A percentile compares a stretch with the other conserved stretches of the same genome.
Conservation (phyloP, 2,113 vertebrate genomes). For the Macquaria ambigua region DNA sequence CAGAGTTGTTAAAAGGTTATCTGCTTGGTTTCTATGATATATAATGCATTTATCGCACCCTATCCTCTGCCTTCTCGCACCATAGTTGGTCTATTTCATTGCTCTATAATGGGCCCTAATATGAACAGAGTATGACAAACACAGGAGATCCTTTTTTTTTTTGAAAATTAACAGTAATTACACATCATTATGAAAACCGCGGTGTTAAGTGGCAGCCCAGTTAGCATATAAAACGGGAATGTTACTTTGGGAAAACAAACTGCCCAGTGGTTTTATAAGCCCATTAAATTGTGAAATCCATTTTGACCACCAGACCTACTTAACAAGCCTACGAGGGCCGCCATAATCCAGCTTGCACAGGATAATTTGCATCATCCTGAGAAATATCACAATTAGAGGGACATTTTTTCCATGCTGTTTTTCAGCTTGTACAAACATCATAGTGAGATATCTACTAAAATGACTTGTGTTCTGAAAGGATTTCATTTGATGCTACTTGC, state of each 20-base stretch:
- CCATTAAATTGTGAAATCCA: constrained; percentile 76
- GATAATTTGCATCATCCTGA: constrained; percentile 42
- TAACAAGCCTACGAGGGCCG: constrained; percentile 51
- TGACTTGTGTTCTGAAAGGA: background rate
- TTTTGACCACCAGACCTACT: constrained; percentile 66
- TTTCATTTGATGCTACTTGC: background rate
- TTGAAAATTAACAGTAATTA: constrained; percentile 64
- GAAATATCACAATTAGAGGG: constrained; percentile 17
- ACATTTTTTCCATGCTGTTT: background rate
- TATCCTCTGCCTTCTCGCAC: background rate
- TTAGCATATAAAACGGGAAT: constrained; percentile 31
- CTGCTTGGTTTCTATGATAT: constrained; percentile 10
- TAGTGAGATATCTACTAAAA: background rate
- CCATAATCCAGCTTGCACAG: constrained; percentile 58
- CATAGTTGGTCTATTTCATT: background rate
- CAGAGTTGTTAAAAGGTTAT: constrained; percentile 5
- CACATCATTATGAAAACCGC: constrained; percentile 38
- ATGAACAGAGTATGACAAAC: constrained; percentile 11
- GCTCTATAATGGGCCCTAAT: constrained; percentile 19
- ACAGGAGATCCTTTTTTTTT: background rate
- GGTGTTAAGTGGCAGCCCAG: constrained; percentile 36
- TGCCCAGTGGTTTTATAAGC: constrained; percentile 69
- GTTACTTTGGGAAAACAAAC: constrained; percentile 55
- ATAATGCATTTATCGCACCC: background rate
- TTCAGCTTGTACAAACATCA: background rate